These are phyloP conservation scores for Polypterus bichir DNA, from an alignment of 2,113 vertebrate species.

Conservation along the genomic window DNA sequence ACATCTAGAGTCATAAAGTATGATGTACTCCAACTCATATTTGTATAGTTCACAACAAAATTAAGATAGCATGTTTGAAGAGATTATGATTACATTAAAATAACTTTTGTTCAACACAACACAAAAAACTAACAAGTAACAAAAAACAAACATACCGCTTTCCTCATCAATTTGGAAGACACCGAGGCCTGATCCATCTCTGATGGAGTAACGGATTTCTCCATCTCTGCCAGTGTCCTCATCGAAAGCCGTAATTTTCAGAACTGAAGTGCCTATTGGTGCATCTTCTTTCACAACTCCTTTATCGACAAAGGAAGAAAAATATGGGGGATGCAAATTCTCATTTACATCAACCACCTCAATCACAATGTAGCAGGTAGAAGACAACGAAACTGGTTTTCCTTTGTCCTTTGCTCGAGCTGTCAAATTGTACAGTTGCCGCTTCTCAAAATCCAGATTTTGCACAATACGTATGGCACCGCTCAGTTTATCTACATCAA, in stretches of 20 bases:
- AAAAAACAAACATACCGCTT: constrained; percentile 61
- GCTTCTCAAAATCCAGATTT: constrained; percentile 82
- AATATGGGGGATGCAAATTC: constrained; percentile 73
- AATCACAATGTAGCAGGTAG: constrained; percentile 78
- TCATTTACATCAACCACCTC: constrained; percentile 90
- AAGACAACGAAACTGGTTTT: constrained; percentile 75
- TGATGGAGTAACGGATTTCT: constrained; percentile 81
- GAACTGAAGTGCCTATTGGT: constrained; percentile 65
- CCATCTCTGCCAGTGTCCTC: constrained; percentile 80
- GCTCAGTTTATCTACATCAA: constrained; percentile 89
- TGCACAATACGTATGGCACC: constrained; percentile 77
- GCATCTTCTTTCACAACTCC: constrained; percentile 81
- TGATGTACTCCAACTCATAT: too few species aligned
- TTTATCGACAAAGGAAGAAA: constrained; percentile 76
- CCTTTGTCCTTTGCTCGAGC: constrained; percentile 89
- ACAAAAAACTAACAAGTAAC: background rate
- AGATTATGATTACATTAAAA: too few species aligned
- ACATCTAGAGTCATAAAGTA: too few species aligned
- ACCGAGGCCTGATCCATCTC: constrained; percentile 85
- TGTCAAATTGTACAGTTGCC: constrained; percentile 79
- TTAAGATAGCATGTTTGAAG: too few species aligned
- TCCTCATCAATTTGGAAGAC: constrained; percentile 86
- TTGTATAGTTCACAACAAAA: too few species aligned
- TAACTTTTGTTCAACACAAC: too few species aligned
- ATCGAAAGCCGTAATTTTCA: constrained; percentile 77